Evolutionary conservation across 2,888 invertebrate species (phyloP).

Genomic region (Drepanosiphum platanoidis): DNA sequence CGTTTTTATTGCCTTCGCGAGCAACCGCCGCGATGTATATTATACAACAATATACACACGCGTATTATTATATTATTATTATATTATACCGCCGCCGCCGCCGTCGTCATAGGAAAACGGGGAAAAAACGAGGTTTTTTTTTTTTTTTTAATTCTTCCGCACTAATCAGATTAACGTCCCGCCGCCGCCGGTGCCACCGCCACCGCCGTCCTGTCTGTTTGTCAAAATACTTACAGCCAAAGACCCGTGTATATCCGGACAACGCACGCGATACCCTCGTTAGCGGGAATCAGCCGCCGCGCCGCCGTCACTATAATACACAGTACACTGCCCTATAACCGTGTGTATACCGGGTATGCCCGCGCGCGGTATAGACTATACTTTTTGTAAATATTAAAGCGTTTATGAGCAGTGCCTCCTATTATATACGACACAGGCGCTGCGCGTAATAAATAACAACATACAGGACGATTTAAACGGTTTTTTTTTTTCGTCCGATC

Average conservation of each 20-base stretch:
- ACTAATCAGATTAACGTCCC: constrained; percentile 55
- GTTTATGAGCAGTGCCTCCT: too few relatives aligned
- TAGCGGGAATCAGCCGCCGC: constrained; percentile 39
- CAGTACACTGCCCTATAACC: not conserved
- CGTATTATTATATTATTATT: too few relatives aligned
- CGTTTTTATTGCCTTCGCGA: constrained; percentile 29
- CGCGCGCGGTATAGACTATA: not conserved
- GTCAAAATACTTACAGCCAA: constrained; percentile 45
- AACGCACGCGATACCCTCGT: constrained; percentile 55
- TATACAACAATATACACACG: too few relatives aligned
- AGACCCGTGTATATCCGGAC: constrained; percentile 37
- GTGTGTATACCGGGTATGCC: not conserved
- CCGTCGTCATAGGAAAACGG: constrained; percentile 2
- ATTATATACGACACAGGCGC: too few relatives aligned
- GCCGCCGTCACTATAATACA: not conserved
- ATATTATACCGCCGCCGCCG: too few relatives aligned
- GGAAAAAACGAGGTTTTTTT: constrained; percentile 8
- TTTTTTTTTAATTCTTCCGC: constrained; percentile 18
- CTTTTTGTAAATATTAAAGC: too few relatives aligned
- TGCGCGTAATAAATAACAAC: too few relatives aligned
- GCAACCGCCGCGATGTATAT: not conserved
- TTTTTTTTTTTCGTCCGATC: too few relatives aligned
- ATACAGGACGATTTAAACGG: too few relatives aligned
- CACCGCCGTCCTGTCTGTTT: constrained; percentile 24
- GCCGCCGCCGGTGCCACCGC: not conserved